Evolutionary conservation across 2,888 invertebrate genomes (phyloP).

Genomic region (Apodemia hepburni): DNA sequence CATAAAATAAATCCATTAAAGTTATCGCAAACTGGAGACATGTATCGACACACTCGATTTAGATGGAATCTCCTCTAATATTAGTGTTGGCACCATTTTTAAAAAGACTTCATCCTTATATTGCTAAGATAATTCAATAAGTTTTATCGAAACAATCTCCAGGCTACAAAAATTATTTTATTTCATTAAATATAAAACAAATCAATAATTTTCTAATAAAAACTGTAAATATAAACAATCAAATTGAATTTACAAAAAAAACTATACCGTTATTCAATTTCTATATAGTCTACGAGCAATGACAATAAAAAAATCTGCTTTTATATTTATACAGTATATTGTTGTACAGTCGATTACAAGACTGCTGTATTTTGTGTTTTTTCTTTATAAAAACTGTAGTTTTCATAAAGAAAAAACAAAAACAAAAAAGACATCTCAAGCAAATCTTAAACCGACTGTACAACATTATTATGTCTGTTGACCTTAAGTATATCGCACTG

Average conservation of each 20-base stretch:
- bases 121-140: background rate
- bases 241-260: background rate
- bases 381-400: background rate
- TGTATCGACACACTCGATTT: background rate
- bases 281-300: background rate
- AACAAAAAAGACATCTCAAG: background rate
- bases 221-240: constrained; percentile 6
- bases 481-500: background rate
- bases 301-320: background rate
- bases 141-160: background rate
- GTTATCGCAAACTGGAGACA: background rate
- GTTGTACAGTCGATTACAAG: background rate
- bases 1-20: background rate
- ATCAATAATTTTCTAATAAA: constrained; percentile 1
- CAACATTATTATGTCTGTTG: background rate
- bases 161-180: background rate
- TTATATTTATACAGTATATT: background rate
- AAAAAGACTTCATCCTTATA: background rate
- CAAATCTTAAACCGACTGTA: background rate
- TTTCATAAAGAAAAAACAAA: too few species aligned
- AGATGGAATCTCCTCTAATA: too few species aligned
- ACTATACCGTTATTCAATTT: background rate
- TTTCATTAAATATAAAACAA: background rate
- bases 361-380: background rate
- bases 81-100: background rate